Evolutionary conservation across 2,888 invertebrate genomes (phyloP), one percentile per base, ranked within the genome.

Genomic region (Helobdella robusta): DNA sequence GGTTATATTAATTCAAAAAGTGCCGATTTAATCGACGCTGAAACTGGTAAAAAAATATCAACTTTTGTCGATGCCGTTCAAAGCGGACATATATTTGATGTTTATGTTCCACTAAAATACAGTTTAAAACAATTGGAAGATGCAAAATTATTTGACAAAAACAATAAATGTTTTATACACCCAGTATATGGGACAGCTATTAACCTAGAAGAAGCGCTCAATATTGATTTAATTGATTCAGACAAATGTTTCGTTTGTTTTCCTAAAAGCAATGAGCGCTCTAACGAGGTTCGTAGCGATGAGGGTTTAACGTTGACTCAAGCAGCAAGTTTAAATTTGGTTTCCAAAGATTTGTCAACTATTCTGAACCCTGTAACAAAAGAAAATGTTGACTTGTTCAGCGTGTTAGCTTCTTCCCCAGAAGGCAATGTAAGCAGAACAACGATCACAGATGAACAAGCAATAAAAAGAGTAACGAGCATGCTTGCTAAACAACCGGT

Each of bases 1-100:
- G 70, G 68, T 3, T 23, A 68, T 2, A 50, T 70, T 28, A 62
- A 66, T 62, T 36, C 48, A 48, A 46, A 25, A 23, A 68, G 65
- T 23, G 69, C 65, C 8, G 86, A 86, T 67, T 84, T 71, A 15
- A 60, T 73, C 23, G 80, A 82, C 70, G 76, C 81, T 50, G 74
- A 86, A 67, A 85, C 85, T 70, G 88, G 88, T 62, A 86, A 85
- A 74, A 84, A 84, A 84, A 86, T 81, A 84, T 85, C 86, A n/a
- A n/a, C n/a, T 2, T 46, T 70, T 20, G 46, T 48, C 11, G 70
- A 69, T 25, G 72, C 72, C 6, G 58, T 72, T 15, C 65, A 61
- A 4, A 36, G 54, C 20, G 71, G 70, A 35, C 58, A 68, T 23
- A 46, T 70, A 6, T 54, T 68, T 25, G 70, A 72, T 52, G 59